Evolutionary conservation across 2,113 vertebrate genomes (phyloP), one percentile per base, ranked within the genome.

Genomic region (Drymodes brunneopygia): DNA sequence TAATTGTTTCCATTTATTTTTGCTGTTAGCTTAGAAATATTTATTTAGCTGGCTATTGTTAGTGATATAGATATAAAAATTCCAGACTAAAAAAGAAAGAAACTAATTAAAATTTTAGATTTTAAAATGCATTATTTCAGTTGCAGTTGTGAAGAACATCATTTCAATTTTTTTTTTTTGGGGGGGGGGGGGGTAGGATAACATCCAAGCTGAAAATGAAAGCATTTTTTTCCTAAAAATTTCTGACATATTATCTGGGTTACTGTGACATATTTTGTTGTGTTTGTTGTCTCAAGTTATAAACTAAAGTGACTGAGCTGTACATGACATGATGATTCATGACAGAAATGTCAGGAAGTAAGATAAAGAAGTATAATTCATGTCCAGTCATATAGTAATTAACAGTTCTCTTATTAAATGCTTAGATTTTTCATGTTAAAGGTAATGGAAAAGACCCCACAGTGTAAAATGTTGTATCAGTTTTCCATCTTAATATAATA

Each of bases 341-440:
- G 97, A 97, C 93, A 97, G 90, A 97, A 97, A 97, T 96, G 92
- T 95, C 97, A 97, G 69, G 33, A 88, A 97, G 97, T 97, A 97
- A 96, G 94, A 91, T 71, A 97, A 96, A 97, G 53, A 94, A 90
- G 53, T 89, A 80, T 65, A 97, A 96, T 81, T 97, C 82, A 70
- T 95, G 85, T 97, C 87, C 95, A 90, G 66, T 97, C 92, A 71
- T 94, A 96, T 95, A 96, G 71, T 40, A 97, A 96, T 97, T 98
- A 96, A 54, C n/a, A 96, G 40, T 66, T 96, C 77, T 96, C 79
- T 94, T 95, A 97, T 66, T 64, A 94, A 96, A 78, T 92, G 21
- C 17, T 58, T 40, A 88, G 79, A 66, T 92, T 92, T 62, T 94
- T 75, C 65, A 91, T 85, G 45, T 90, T 92, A 91, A 89, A 94